These are phyloP conservation scores for Chironomus tentans DNA, from an alignment of 2,888 invertebrate genomes.

Conservation along the genomic window DNA sequence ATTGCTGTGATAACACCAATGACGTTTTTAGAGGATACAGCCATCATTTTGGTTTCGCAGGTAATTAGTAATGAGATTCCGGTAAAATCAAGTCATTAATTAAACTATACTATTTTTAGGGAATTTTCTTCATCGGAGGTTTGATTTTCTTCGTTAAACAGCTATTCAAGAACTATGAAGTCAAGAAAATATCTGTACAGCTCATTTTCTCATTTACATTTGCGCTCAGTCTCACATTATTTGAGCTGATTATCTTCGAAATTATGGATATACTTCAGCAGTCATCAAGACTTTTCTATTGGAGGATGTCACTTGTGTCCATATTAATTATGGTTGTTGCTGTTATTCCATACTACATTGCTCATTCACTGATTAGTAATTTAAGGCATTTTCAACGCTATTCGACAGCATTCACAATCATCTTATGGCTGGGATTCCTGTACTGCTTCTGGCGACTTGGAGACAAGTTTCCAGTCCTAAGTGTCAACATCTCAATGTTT, in stretches of 20 bases:
- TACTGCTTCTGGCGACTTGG: conserved; percentile 99
- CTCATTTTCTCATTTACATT: conserved; percentile 94
- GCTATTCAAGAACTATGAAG: conserved; percentile 94
- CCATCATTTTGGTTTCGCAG: conserved; percentile 74
- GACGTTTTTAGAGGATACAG: conserved; percentile 76
- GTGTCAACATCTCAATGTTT: conserved; percentile 86
- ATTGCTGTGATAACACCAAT: conserved; percentile 41
- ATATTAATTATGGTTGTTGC: conserved; percentile 92
- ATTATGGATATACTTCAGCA: conserved; percentile 59
- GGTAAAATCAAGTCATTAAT: not conserved
- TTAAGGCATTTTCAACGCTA: conserved; percentile 67
- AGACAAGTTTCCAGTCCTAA: conserved; percentile 95
- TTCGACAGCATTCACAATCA: conserved; percentile 67
- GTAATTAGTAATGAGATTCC: conserved; percentile 40
- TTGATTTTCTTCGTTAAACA: conserved; percentile 98
- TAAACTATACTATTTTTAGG: not conserved
- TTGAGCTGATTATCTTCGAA: conserved; percentile 98
- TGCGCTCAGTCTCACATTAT: conserved; percentile 96
- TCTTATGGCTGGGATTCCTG: conserved; percentile 83
- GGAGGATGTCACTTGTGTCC: conserved; percentile 86
- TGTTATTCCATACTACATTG: conserved; percentile 93
- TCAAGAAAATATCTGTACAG: conserved; percentile 88
- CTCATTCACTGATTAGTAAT: conserved; percentile 87
- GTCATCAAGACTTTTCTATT: conserved; percentile 88
- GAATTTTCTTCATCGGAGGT: conserved; percentile 48